Evolutionary conservation across 2,113 vertebrate genomes (phyloP), one percentile per base, ranked within the genome.

Genomic region (Oncorhynchus nerka): DNA sequence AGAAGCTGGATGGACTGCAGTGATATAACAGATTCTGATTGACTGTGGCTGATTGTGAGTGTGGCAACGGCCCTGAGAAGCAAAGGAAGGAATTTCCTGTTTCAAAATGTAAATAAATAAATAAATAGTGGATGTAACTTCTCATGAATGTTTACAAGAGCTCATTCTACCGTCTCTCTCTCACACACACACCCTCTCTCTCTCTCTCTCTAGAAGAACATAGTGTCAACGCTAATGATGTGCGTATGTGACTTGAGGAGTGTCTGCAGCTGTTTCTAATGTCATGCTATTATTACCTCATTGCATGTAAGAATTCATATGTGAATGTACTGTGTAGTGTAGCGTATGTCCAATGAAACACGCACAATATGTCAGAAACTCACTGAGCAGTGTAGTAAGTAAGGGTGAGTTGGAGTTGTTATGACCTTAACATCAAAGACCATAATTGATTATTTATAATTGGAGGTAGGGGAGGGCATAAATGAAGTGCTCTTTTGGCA

Each of bases 231-330:
- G 3, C 49, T 39, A 5, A 45, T 12, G 70, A 20, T 7, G 5
- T 5, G 30, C 30, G 34, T 15, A 57, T 73, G 55, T 34, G 13
- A 3, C 32, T 48, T 34, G 39, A 39, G 34, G 51, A 75, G 22
- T 57, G 48, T 34, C 49, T 24, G 55, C 70, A 86, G 84, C 82
- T 80, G 81, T 72, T 75, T 45, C 16, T 61, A 77, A 76, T 74
- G 79, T 73, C 83, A 78, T 3, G 4, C 76, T 22, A 16, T 26
- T 39, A 24, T 30, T 34, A 9, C 12, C 49, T 57, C 16, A 57
- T 57, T 57, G 19, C 16, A 39, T 39, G 39, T 39, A 39, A 39
- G 8, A 39, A 39, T 39, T 39, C 7, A 39, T 2, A 39, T 9
- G 39, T 39, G 39, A 39, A 39, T 39, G 39, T 39, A 39, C 39